Conservation (phyloP, 2,113 vertebrate species). For the Dermatemys mawii region DNA sequence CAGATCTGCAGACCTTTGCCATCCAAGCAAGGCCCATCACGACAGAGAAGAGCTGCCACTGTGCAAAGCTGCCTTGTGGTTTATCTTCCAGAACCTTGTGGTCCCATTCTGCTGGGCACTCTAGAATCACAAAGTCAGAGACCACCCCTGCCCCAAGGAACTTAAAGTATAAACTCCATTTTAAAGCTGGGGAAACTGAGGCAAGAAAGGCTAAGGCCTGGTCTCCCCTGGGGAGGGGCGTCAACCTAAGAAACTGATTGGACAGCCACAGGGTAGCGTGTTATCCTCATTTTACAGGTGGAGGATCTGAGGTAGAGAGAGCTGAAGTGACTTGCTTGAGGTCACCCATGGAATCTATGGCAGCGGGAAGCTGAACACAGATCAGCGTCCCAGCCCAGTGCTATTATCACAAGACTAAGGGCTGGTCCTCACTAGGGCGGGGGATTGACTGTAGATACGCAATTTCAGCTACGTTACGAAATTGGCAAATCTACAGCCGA, state of each 20-base stretch:
- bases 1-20: not conserved
- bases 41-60: not conserved
- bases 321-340: not conserved
- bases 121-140: not conserved
- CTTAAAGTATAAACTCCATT: too few relatives aligned
- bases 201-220: too few relatives aligned
- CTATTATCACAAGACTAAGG: not conserved
- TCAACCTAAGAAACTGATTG: too few relatives aligned
- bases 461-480: too few relatives aligned
- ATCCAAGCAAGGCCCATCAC: not conserved
- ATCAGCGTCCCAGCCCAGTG: not conserved
- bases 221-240: too few relatives aligned
- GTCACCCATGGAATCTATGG: not conserved
- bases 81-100: not conserved
- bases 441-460: too few relatives aligned
- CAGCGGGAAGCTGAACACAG: not conserved
- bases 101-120: not conserved
- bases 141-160: not conserved
- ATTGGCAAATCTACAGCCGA: too few relatives aligned
- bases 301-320: not conserved
- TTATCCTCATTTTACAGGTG: too few relatives aligned
- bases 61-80: not conserved
- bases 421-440: too few relatives aligned
- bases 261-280: too few relatives aligned
- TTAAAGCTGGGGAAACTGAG: too few relatives aligned